Base-by-base conservation (phyloP, 2,113 vertebrate species). In the Lepus timidus region DNA sequence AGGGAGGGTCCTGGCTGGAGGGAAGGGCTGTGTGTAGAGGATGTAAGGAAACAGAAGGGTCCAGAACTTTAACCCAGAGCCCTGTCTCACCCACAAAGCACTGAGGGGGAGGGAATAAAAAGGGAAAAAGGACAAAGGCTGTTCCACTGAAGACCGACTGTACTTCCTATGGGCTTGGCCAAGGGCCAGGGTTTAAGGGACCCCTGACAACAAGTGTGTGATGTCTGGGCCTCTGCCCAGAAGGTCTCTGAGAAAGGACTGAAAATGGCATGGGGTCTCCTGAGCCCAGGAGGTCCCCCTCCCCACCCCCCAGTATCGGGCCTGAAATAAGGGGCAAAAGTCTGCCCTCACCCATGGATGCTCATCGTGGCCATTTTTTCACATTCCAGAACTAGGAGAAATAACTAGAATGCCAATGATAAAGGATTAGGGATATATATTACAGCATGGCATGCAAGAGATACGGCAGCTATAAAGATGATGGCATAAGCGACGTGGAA, bases 1-100 rank as follows among this genome's bases (percentile, higher is more conserved):
- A 83, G 93, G 83, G 49, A 85, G 87, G 96, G 76, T 4, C 74
- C 80, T 78, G 14, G 93, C 88, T 49, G 91, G n/a, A 49, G 1
- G 89, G 76, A 23, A 64, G 78, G 81, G 55, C 31, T 71, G 6
- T 25, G 7, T 25, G 12, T 22, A 16, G 27, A 2, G 0, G 13
- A 6, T 10, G 10, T 19, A 9, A 3, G 20, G 44, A 2, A 39
- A 29, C 20, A 76, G 23, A 52, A 92, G 44, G 20, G 58, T 65
- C 58, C 31, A 23, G 65, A 61, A 39, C n/a, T 29, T 16, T 17
- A 68, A 31, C 70, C 55, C 61, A 71, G 51, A 55, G 64, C n/a
- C 55, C 3, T 27, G 9, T 11, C 62, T 78, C 39, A 22, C 22
- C 51, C 19, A 39, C 20, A 36, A n/a, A 82, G 44, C n/a, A 70